Percentiles rank a stretch among this genome's conserved stretches.
Evolutionary conservation across 2,113 vertebrate genomes (phyloP).

Genomic region (Myodes glareolus): DNA sequence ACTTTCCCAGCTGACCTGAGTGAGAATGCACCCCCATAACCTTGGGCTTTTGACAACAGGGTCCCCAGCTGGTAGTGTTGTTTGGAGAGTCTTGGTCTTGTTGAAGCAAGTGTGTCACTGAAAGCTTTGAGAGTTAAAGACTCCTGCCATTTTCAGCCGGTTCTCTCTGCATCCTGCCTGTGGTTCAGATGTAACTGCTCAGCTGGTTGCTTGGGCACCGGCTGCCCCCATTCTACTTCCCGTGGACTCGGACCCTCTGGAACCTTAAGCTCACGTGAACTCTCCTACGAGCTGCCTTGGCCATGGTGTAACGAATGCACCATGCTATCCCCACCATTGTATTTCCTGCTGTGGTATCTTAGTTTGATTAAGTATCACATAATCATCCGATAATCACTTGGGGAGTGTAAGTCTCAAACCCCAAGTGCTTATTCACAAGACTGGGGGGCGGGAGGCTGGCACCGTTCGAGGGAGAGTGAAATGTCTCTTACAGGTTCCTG

Average conservation of each 20-base stretch:
- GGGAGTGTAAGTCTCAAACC: neutral
- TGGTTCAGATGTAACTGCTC: neutral
- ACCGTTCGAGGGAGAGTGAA: neutral
- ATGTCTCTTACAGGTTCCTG: neutral
- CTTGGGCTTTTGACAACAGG: neutral
- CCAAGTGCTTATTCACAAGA: neutral
- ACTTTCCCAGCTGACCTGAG: neutral
- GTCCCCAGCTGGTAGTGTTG: too few species aligned
- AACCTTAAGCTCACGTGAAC: neutral
- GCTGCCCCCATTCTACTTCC: neutral
- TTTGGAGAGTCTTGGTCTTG: neutral
- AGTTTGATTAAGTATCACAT: conserved; percentile 20
- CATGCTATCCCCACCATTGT: neutral
- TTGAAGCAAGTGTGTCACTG: neutral
- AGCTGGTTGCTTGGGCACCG: neutral
- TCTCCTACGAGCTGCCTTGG: neutral
- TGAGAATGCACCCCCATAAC: neutral
- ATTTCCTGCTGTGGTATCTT: neutral
- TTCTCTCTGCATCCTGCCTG: neutral
- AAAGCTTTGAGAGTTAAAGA: neutral
- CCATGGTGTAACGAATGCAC: neutral
- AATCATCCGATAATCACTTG: neutral
- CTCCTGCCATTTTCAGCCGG: neutral
- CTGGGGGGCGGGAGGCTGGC: neutral
- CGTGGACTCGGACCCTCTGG: neutral